Percentiles rank a stretch among this genome's conserved stretches.
These are phyloP conservation scores for Chaenodraco wilsoni DNA, from an alignment of 2,797 vertebrate genomes.

Conservation along the genomic window DNA sequence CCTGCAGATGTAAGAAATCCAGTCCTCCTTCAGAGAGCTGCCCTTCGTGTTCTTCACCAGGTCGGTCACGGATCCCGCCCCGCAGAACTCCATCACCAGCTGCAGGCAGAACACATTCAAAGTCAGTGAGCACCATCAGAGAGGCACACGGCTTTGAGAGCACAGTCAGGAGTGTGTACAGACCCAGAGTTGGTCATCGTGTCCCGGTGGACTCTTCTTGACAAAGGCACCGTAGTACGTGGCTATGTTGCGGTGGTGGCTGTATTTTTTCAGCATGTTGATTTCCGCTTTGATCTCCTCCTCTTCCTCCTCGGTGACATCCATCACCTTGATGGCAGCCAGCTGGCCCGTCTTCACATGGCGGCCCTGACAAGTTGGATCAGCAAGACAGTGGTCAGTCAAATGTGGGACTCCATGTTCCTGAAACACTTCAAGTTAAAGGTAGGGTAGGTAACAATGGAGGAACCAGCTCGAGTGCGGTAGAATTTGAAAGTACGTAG, in stretches of 20 bases:
- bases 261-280: slow-evolving; percentile 97
- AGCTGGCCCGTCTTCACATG: slow-evolving; percentile 90
- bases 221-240: slow-evolving; percentile 96
- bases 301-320: slow-evolving; percentile 95
- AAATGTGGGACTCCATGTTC: background rate
- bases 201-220: slow-evolving; percentile 94
- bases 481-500: no score
- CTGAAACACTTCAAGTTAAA: background rate
- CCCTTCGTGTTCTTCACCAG: slow-evolving; percentile 96
- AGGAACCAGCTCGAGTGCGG: no score
- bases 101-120: slow-evolving; percentile 64
- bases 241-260: slow-evolving; percentile 95
- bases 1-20: slow-evolving; percentile 94
- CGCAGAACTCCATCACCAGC: slow-evolving; percentile 97
- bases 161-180: slow-evolving; percentile 47
- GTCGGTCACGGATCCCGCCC: slow-evolving; percentile 93
- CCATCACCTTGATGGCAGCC: slow-evolving; percentile 97
- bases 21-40: slow-evolving; percentile 93
- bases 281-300: slow-evolving; percentile 97
- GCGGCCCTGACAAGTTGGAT: slow-evolving; percentile 77
- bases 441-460: no score
- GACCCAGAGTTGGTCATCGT: slow-evolving; percentile 95
- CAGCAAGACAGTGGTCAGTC: slow-evolving; percentile 3
- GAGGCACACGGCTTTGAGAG: background rate
- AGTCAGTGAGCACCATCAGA: slow-evolving; percentile 19